Evolutionary conservation across 2,888 invertebrate species (phyloP), one percentile per base, ranked within the genome.

Genomic region (Endotricha flammealis): DNA sequence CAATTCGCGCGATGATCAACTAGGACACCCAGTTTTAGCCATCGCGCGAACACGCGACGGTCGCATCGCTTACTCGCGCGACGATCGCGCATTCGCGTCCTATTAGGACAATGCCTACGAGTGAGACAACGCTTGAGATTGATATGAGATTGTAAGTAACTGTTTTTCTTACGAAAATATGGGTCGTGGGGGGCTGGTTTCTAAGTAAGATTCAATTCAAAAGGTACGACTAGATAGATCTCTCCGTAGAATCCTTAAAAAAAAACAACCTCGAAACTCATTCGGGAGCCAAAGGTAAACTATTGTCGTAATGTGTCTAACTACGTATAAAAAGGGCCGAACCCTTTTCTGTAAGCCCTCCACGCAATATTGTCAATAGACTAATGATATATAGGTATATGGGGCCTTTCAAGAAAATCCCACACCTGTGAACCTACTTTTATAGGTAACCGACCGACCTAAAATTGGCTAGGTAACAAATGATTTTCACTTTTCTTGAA

Each of bases 371-470:
- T 46, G 46, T 46, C 46, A 40, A n/a, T 39, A 43, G 39, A 29
- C 42, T 43, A 43, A 46, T 46, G 46, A 43, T 46, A 46, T 43
- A 46, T 41, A 33, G 39, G 32, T n/a, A n/a, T n/a, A n/a, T 25
- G 40, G 35, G 32, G 38, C 43, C 46, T 43, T 46, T 43, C 32
- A 41, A 29, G 25, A 23, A 27, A 35, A 32, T 12, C 33, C 25
- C 34, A 38, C 46, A 43, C 43, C 43, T 46, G 46, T 39, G 41
- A 32, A 37, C 42, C 11, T 24, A 23, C 36, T 36, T 32, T 27
- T 36, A 33, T 33, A 32, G 20, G 22, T 27, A 23, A 13, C 24
- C 27, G n/a, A n/a, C n/a, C n/a, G n/a, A n/a, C 14, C 14, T 24
- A 28, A 34, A 20, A 43, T 36, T 40, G 43, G 39, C 17, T 16